Evolutionary conservation across 2,888 invertebrate genomes (phyloP), one percentile per base, ranked within the genome.

Genomic region (Augiades crinisus): DNA sequence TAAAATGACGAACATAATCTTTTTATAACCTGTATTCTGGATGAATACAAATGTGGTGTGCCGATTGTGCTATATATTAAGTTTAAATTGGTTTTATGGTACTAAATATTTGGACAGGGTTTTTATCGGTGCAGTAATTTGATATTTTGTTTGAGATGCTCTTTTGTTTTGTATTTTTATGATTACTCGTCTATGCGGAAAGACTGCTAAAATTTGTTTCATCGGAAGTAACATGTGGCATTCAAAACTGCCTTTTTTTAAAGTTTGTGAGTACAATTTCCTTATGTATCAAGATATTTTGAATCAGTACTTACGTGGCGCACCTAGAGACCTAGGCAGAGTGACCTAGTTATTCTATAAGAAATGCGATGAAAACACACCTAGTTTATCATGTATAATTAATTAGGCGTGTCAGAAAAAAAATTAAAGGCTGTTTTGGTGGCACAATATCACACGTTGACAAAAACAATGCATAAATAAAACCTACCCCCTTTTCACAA

Each of bases 51-150:
- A 89, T 83, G 76, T 58, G 69, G 63, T 64, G 68, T 64, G 75
- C 75, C 75, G 86, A 88, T 86, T 87, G 72, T 72, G 78, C 85
- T 83, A 85, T 86, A 87, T 85, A 80, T 87, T 87, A 83, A 72
- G 75, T 75, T 74, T 75, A 78, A 82, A 87, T 88, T 69, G 80
- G 78, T 82, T 87, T 88, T 85, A 84, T 87, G 82, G 78, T 81
- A 80, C 79, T 70, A 88, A 88, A 89, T 88, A 85, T 88, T 89
- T 88, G 81, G 87, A 89, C 87, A 83, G 70, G 79, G 81, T 73
- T 85, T 83, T 84, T 82, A 85, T 84, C 74, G 78, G 73, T 66
- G 61, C 60, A 64, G 88, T 85, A 88, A 89, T 81, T 67, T 87
- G 89, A 89, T 89, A 88, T 83, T 85, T 87, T 86, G 68, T 69